Evolutionary conservation across 2,113 vertebrate genomes (phyloP).

Genomic region (Danio rerio): GRCz12tu NC_133183.1:25322501-25323000

Average conservation of each 20-base stretch:
- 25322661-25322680: neutral
- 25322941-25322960: conserved; percentile 33
- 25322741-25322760: conserved; percentile 28
- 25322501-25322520: no score
- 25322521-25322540: no score
- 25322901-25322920: conserved; percentile 67
- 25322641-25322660: neutral
- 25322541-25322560: no score
- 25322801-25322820: conserved; percentile 62
- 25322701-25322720: conserved; percentile 4
- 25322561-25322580: no score
- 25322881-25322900: conserved; percentile 68
- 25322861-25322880: conserved; percentile 57
- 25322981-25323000: neutral
- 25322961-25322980: conserved; percentile 19
- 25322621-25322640: no score
- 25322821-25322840: conserved; percentile 65
- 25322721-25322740: conserved; percentile 23
- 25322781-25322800: conserved; percentile 53
- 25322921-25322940: conserved; percentile 55
- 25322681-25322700: neutral
- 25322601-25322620: no score
- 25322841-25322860: conserved; percentile 54
- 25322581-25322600: no score
- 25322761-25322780: conserved; percentile 58